A percentile compares a stretch with the other conserved stretches of the same genome.
These are phyloP conservation scores for Crematogaster levior DNA, from an alignment of 2,888 invertebrate species.

Conservation along the genomic window DNA sequence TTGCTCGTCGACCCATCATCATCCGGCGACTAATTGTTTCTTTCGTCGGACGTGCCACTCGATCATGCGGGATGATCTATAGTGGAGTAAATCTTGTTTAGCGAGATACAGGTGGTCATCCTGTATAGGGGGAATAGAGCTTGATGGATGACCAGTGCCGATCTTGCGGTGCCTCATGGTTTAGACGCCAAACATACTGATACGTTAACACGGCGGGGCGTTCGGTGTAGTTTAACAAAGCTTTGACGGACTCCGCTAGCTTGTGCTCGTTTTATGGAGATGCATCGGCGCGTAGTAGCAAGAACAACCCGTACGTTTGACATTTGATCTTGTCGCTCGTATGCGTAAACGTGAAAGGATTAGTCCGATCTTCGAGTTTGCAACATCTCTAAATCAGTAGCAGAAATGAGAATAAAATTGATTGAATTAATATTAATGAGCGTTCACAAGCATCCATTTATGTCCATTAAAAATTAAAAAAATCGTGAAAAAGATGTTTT, in stretches of 20 bases:
- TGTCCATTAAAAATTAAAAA: neutral
- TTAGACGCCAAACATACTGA: constrained; percentile 73
- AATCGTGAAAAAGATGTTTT: neutral
- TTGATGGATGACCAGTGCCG: constrained; percentile 71
- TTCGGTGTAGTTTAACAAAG: constrained; percentile 59
- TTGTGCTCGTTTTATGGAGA: constrained; percentile 45
- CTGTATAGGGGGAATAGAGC: constrained; percentile 67
- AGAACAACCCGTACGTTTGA: constrained; percentile 13
- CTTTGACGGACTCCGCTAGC: constrained; percentile 47
- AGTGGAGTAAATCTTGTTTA: constrained; percentile 72
- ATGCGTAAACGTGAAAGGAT: neutral
- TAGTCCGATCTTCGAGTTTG: neutral
- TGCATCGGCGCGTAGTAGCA: constrained; percentile 28
- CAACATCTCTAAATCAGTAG: neutral
- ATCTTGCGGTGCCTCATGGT: constrained; percentile 71
- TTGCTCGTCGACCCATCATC: constrained; percentile 32
- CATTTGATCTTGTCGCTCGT: constrained; percentile 25
- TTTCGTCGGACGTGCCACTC: constrained; percentile 62
- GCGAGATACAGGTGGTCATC: constrained; percentile 74
- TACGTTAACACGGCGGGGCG: constrained; percentile 64
- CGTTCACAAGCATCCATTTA: neutral
- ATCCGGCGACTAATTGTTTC: constrained; percentile 67
- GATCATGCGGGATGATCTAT: constrained; percentile 73
- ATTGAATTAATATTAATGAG: constrained; percentile 6
- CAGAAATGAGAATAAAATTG: neutral